Base-by-base conservation (phyloP, 30 jellyfish, hydroid and myxozoan species). In the Turritopsis rubra region DNA sequence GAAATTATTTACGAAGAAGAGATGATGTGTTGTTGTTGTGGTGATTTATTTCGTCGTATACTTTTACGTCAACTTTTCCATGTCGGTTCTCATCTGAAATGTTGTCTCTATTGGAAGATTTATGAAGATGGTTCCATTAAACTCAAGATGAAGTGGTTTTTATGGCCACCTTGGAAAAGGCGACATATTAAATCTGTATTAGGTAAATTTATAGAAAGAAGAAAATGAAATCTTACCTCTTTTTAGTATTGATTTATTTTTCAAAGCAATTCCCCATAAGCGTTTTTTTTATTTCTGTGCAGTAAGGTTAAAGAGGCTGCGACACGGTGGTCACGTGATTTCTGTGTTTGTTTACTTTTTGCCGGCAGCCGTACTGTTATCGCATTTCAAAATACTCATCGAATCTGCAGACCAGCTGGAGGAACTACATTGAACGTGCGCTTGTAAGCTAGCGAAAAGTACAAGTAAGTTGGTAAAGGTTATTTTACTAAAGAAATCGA, bases 121-220 rank as follows among this genome's bases (percentile, higher is more conserved):
- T 41, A 41, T 41, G 60, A 41, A 41, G 60, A 41, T 7, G 17
- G 29, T 66, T 66, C 76, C 28, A 8, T 66, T 66, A 22, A 41
- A 41, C 9, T 3, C 9, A 41, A 41, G 60, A 80, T 21, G 65
- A 85, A 81, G 81, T 90, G 97, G 95, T 86, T 79, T 85, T 73
- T 90, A 52, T 80, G 91, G 79, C 95, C 60, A 28, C 97, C 97
- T 1, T 90, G 97, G 97, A 90, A 90, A 81, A 90, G 95, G 93
- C 79, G 91, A 73, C 23, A 73, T 3, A 41, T 3, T 41, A 41
- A n/a, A 13, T 41, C 60, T 41, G 60, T 41, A 41, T 41, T 41
- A 41, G 60, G 13, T n/a, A 41, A 41, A 3, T 41, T 41, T 41
- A 41, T 41, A 41, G 60, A 41, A 41, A 41, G 5, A 41, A 41